Base-by-base conservation (phyloP, 2,113 vertebrate species). In the Amia ocellicauda region DNA sequence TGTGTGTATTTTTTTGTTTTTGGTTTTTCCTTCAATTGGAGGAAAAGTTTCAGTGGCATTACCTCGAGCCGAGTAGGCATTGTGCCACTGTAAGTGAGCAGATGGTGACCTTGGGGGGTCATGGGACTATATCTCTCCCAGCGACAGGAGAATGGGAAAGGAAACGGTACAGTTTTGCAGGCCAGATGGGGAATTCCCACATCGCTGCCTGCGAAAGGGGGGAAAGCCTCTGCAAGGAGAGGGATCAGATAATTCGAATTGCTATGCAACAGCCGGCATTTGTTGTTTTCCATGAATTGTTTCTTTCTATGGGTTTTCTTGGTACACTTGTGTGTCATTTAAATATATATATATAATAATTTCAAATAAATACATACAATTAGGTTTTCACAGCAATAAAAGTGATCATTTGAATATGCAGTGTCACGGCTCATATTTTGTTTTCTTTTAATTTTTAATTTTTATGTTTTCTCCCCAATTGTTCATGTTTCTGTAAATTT, bases 41-140 rank as follows among this genome's bases (percentile, higher is more conserved):
- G 82, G 82, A 82, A 83, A 81, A 78, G n/a, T n/a, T 77, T 81
- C 76, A 80, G 79, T 82, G 80, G 82, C 82, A 83, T 75, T 80
- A 82, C 80, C 82, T 82, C 75, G 71, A 83, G 79, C 80, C 81
- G 83, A 79, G 77, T 83, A 76, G 86, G 82, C 83, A 88, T 83
- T 83, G 82, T 86, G 83, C 84, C 84, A 87, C 77, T 80, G 82
- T 80, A 83, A 82, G 83, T 77, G 82, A 86, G 81, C 87, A 89
- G 86, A 88, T 89, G 85, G 86, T 87, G 85, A 87, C 86, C 87
- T 54, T n/a, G 8, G 64, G 71, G 84, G 77, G 87, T 90, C 86
- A 90, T 84, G 78, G 82, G 87, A 86, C 84, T 84, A 81, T n/a
- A n/a, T 78, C 79, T 84, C 84, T 78, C 79, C 78, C 81, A 75